phyloP scores from a whole-genome alignment of 2,113 vertebrate genomes.

The Calyptomena viridis region DNA sequence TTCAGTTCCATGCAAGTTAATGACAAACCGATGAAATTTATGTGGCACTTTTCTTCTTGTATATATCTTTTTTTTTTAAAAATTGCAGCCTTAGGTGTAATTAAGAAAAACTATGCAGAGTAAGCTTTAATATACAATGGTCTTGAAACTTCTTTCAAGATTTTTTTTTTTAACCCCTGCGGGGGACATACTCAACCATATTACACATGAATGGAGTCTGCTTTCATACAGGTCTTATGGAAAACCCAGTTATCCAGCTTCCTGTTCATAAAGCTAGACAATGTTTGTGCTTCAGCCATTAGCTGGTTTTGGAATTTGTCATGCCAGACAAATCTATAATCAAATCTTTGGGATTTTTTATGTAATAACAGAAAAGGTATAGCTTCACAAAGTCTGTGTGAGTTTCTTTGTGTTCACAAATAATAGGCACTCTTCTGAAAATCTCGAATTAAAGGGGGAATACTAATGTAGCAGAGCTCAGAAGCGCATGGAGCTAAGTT shows the following conservation, averaged over 20 bases:
- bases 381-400: slow-evolving; percentile 12
- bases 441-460: slow-evolving; percentile 8
- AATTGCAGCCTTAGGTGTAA: not conserved
- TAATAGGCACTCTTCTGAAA: not conserved
- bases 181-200: not conserved
- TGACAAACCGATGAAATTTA: not conserved
- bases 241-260: slow-evolving; percentile 36
- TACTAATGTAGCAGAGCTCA: not conserved
- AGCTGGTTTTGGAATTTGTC: slow-evolving; percentile 23
- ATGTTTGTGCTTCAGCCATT: slow-evolving; percentile 25
- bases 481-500: not conserved
- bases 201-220: not conserved
- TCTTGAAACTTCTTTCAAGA: not conserved
- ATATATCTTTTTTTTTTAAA: not conserved
- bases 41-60: not conserved
- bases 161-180: not conserved
- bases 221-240: slow-evolving; percentile 31
- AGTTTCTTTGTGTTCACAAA: not conserved
- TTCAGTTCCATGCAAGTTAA: not conserved
- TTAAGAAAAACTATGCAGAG: not conserved
- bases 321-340: slow-evolving; percentile 42
- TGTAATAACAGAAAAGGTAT: slow-evolving; percentile 41
- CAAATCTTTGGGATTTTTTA: not conserved
- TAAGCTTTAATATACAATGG: not conserved
- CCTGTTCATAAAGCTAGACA: slow-evolving; percentile 16